These are phyloP conservation scores for Zosterops hypoxanthus DNA, from an alignment of 2,113 vertebrate species.

Conservation along the genomic window DNA sequence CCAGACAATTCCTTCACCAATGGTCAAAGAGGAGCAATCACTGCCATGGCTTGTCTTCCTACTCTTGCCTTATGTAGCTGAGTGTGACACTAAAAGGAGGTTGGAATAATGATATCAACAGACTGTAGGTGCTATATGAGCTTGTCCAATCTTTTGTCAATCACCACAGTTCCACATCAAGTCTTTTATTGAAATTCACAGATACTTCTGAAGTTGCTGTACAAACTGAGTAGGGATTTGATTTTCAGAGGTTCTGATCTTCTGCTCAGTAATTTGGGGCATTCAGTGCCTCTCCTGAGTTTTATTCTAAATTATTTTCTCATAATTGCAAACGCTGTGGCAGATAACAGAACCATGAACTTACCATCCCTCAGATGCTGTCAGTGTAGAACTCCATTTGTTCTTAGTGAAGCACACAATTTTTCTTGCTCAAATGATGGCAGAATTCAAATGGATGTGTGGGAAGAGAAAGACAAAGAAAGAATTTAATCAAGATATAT, in stretches of 20 bases:
- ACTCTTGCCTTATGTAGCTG: not conserved
- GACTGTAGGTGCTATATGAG: not conserved
- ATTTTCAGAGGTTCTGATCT: not conserved
- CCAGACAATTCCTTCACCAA: not conserved
- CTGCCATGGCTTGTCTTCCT: not conserved
- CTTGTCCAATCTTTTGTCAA: not conserved
- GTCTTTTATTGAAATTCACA: not conserved
- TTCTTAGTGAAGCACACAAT: not conserved
- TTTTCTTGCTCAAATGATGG: not conserved
- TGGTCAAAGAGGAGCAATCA: not conserved
- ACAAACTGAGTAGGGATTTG: not conserved
- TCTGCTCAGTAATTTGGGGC: not conserved
- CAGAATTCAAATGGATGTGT: not conserved
- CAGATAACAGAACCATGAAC: not conserved
- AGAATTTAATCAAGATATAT: not conserved
- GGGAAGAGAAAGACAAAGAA: not conserved
- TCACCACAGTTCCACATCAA: fast-evolving
- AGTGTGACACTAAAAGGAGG: not conserved
- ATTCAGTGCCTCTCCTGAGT: not conserved
- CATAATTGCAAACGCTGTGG: fast-evolving
- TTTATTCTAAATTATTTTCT: not conserved
- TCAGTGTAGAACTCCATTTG: not conserved
- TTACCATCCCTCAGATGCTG: not conserved
- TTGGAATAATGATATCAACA: not conserved
- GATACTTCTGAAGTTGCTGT: not conserved